Percentiles rank a stretch among this genome's conserved stretches.
Conservation (phyloP, 1,140 invertebrate species). For the Rhagoletis zephyria region DNA sequence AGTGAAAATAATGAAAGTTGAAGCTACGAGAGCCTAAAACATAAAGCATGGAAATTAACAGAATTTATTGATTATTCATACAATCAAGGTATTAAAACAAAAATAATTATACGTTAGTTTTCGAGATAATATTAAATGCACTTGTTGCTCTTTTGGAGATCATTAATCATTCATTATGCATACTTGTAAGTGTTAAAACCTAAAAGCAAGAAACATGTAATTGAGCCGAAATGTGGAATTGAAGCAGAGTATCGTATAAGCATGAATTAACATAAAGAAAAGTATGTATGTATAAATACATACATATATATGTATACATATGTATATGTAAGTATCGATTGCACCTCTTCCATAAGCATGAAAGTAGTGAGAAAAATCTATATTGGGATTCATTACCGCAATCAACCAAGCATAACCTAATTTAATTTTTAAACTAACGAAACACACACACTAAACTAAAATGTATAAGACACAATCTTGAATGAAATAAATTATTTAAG, state of each 20-base stretch:
- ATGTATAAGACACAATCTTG: background rate
- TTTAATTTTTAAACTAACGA: constrained; percentile 34
- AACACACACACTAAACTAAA: background rate
- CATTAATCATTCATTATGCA: background rate
- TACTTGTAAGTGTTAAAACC: background rate
- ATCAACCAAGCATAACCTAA: constrained; percentile 36
- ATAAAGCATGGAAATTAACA: no score
- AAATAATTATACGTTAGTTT: background rate
- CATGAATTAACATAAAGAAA: no score
- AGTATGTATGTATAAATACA: background rate
- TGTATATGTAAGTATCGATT: background rate
- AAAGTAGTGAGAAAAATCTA: background rate
- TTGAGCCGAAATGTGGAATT: background rate
- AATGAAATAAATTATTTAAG: constrained; percentile 42
- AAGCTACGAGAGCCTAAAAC: no score
- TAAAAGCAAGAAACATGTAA: background rate
- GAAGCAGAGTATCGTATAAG: background rate
- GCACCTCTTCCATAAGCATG: background rate
- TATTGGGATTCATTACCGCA: constrained; percentile 5
- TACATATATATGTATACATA: background rate
- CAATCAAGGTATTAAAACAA: no score
- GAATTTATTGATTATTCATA: no score
- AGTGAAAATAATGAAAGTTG: no score
- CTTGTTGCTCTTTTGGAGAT: background rate
- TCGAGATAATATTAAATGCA: background rate